Evolutionary conservation across 2,797 vertebrate species (phyloP).

Genomic region (Pampus argenteus): DNA sequence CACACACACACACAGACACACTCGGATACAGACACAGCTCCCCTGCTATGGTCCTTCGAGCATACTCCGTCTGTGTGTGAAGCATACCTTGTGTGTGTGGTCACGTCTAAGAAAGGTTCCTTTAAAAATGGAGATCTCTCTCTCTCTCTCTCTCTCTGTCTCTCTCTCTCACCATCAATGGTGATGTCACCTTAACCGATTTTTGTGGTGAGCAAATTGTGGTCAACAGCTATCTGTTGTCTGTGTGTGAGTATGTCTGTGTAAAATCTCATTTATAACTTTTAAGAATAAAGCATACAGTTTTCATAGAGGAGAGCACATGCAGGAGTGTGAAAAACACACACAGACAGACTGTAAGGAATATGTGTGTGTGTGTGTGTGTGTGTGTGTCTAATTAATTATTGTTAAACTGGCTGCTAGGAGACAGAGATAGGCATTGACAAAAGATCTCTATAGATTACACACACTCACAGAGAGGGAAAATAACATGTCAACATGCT

Average conservation of each 20-base stretch:
- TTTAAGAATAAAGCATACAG: constrained; percentile 47
- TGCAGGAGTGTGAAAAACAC: constrained; percentile 26
- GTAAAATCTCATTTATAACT: constrained; percentile 49
- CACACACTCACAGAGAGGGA: constrained; percentile 8
- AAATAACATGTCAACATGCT: constrained; percentile 2
- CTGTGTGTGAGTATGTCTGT: constrained; percentile 10
- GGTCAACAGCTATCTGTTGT: constrained; percentile 23
- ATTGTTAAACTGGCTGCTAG: constrained; percentile 48
- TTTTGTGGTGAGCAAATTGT: constrained; percentile 38
- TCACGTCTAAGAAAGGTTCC: constrained; percentile 76
- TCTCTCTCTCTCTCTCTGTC: constrained; percentile 33
- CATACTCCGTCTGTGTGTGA: constrained; percentile 63
- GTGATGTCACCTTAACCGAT: constrained; percentile 59
- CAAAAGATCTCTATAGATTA: constrained; percentile 32
- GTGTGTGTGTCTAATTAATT: constrained; percentile 56
- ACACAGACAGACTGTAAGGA: constrained; percentile 19
- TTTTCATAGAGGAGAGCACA: constrained; percentile 58
- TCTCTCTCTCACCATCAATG: constrained; percentile 32
- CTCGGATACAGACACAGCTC: constrained; percentile 57
- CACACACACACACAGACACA: constrained; percentile 56
- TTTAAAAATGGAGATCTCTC: constrained; percentile 65
- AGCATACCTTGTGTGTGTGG: constrained; percentile 84
- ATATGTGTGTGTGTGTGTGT: constrained; percentile 34
- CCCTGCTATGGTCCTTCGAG: constrained; percentile 77
- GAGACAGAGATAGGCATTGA: constrained; percentile 30